Evolutionary conservation across 2,797 vertebrate genomes (phyloP).

Genomic region (Chanos chanos): DNA sequence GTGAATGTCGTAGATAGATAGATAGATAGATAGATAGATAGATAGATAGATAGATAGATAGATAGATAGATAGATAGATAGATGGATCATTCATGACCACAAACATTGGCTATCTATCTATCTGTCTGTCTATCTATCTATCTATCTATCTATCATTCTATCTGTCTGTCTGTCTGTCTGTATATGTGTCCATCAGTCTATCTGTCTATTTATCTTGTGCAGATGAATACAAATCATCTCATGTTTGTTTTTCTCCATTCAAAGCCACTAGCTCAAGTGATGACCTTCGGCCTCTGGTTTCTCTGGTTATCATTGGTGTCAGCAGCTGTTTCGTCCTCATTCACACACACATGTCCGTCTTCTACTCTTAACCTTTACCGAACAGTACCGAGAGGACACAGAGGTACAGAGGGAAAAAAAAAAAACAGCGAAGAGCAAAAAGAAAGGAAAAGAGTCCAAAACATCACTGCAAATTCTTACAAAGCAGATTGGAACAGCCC

Average conservation of each 20-base stretch:
- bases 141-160: not conserved
- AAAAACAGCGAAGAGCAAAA: constrained; percentile 2
- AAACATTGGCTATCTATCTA: not conserved
- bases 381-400: constrained; percentile 15
- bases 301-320: constrained; percentile 54
- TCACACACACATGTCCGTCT: constrained; percentile 43
- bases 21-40: too few relatives aligned
- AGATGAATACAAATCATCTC: constrained; percentile 13
- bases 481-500: too few relatives aligned
- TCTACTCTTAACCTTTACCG: constrained; percentile 60
- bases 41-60: too few relatives aligned
- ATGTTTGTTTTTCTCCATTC: constrained; percentile 25
- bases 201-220: not conserved
- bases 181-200: not conserved
- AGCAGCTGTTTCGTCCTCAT: constrained; percentile 50
- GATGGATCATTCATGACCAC: too few relatives aligned
- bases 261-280: constrained; percentile 66
- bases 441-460: not conserved
- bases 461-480: too few relatives aligned
- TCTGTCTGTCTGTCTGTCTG: not conserved
- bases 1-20: too few relatives aligned
- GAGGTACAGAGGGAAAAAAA: constrained; percentile 10
- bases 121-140: not conserved
- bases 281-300: constrained; percentile 43
- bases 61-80: too few relatives aligned